Base-by-base conservation (phyloP, 2,888 invertebrate species). In the Hirudinaria manillensis region DNA sequence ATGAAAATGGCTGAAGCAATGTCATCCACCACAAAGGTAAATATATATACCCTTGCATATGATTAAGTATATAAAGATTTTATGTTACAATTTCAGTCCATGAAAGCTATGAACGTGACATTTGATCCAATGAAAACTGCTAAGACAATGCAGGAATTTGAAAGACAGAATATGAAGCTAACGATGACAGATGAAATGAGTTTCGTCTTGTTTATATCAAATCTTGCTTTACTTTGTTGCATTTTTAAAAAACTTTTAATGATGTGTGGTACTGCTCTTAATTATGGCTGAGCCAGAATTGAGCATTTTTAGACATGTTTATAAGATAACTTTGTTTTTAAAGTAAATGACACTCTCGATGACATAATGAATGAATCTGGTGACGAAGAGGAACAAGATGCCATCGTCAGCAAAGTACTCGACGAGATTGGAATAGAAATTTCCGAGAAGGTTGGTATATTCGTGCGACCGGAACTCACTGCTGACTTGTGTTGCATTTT, bases 341-440 rank as follows among this genome's bases (percentile, higher is more conserved):
- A 55, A 93, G 92, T 95, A 83, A 92, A 92, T 86, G 94, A 95
- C 76, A 91, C 93, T 0, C 86, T 95, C 79, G 94, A 94, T 85
- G 93, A 93, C 82, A 92, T 95, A 82, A 87, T 95, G 81, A 89
- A 89, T 56, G 94, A 93, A 81, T 93, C 93, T 16, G 94, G 91
- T 0, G 95, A 95, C 85, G 94, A 95, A 84, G 91, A 91, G 80
- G 94, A 94, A 85, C 89, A 91, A 81, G 92, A 94, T 82, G 90
- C 90, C 79, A 90, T 96, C 86, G 91, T 95, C n/a, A 90, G 74
- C 75, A 89, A 93, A 86, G 93, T 95, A 61, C 88, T 95, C n/a
- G 95, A 95, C 87, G 95, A 96, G 87, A 95, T 96, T 82, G 95
- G 95, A 78, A 95, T 96, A 85, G 95, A 96, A 86, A 90, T 94